A percentile compares a stretch with the other conserved stretches of the same genome.
These are phyloP conservation scores for human (Homo sapiens) DNA, from an alignment of 2,113 vertebrate genomes.

Conservation along the genomic window GRCh38 chr5:133386501-133387000, in stretches of 20 bases:
- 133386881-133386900: neutral
- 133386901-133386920: neutral
- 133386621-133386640: neutral
- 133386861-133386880: fast-evolving
- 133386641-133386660: neutral
- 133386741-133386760: neutral
- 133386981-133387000: neutral
- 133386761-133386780: fast-evolving
- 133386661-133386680: neutral
- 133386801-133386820: fast-evolving
- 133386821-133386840: fast-evolving
- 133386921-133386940: neutral
- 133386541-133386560: neutral
- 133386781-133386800: fast-evolving
- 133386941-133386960: neutral
- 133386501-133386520: neutral
- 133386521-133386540: neutral
- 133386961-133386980: neutral
- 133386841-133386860: fast-evolving
- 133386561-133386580: neutral
- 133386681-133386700: neutral
- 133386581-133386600: neutral
- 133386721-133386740: neutral
- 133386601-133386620: neutral
- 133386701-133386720: fast-evolving